phyloP scores from a whole-genome alignment of 2,888 invertebrate species.

The Hedya salicella region DNA sequence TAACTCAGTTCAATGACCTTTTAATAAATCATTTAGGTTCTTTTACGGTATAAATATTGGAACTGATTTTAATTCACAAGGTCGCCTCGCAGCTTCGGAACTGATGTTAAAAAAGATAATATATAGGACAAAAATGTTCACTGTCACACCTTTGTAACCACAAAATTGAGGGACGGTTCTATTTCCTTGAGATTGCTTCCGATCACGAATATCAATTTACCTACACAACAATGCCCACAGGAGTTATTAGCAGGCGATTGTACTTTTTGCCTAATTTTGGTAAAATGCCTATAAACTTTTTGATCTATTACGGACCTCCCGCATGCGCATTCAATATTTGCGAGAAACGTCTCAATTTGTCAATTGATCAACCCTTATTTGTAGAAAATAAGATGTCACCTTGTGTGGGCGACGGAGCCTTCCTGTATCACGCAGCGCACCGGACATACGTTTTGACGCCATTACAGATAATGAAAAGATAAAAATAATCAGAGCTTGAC shows the following conservation, averaged over 20 bases:
- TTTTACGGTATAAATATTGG: background rate
- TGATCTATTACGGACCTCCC: conserved; percentile 65
- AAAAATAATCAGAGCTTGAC: conserved; percentile 80
- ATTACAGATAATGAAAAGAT: conserved; percentile 74
- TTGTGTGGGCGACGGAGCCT: conserved; percentile 77
- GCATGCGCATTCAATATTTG: conserved; percentile 55
- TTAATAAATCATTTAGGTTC: conserved; percentile 4
- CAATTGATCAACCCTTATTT: conserved; percentile 68
- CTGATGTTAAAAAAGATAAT: background rate
- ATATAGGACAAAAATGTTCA: conserved; percentile 45
- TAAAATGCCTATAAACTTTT: conserved; percentile 34
- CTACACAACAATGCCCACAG: conserved; percentile 44
- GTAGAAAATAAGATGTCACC: conserved; percentile 74
- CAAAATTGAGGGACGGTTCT: conserved; percentile 58
- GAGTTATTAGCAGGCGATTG: conserved; percentile 45
- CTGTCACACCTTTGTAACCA: conserved; percentile 56
- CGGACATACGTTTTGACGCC: conserved; percentile 82
- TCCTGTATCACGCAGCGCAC: conserved; percentile 80
- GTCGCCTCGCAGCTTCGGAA: background rate
- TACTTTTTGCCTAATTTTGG: conserved; percentile 24
- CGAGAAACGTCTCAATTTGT: conserved; percentile 69
- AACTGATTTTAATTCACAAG: background rate
- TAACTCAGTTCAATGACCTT: conserved; percentile 1
- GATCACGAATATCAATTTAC: conserved; percentile 64
- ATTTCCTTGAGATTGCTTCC: conserved; percentile 66